Conservation (phyloP, 1,140 invertebrate species). For the Drosophila albomicans region DNA sequence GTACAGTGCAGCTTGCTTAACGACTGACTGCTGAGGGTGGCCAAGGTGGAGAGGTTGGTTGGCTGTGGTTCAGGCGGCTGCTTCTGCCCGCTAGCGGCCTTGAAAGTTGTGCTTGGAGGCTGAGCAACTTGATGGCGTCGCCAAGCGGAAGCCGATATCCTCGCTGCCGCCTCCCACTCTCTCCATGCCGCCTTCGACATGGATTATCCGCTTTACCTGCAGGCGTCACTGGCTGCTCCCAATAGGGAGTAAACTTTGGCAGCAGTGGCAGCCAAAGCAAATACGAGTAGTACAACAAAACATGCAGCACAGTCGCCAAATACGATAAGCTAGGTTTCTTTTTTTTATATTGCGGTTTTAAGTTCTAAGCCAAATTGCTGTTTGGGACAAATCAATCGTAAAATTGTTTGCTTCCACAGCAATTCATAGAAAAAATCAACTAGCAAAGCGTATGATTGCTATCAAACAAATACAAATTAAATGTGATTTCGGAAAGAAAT, state of each 20-base stretch:
- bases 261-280: constrained; percentile 20
- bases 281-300: constrained; percentile 1
- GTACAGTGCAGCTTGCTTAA: constrained; percentile 61
- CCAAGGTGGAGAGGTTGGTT: not conserved
- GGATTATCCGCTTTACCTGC: constrained; percentile 55
- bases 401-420: constrained; percentile 10
- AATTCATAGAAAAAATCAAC: not conserved
- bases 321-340: constrained; percentile 21
- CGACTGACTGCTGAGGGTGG: constrained; percentile 2
- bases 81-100: constrained; percentile 53
- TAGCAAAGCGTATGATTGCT: not conserved
- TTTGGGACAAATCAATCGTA: constrained; percentile 25
- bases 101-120: constrained; percentile 63
- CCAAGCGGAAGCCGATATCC: constrained; percentile 56
- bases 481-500: too few species aligned
- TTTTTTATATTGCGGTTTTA: constrained; percentile 14
- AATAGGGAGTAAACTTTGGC: constrained; percentile 32
- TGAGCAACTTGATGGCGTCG: constrained; percentile 32
- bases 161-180: not conserved
- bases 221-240: constrained; percentile 29
- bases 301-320: not conserved
- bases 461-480: too few species aligned
- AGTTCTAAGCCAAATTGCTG: constrained; percentile 30
- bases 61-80: not conserved
- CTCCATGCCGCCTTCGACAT: not conserved